Evolutionary conservation across 2,888 invertebrate genomes (phyloP), one percentile per base, ranked within the genome.

Genomic region (Leptinotarsa juncta): DNA sequence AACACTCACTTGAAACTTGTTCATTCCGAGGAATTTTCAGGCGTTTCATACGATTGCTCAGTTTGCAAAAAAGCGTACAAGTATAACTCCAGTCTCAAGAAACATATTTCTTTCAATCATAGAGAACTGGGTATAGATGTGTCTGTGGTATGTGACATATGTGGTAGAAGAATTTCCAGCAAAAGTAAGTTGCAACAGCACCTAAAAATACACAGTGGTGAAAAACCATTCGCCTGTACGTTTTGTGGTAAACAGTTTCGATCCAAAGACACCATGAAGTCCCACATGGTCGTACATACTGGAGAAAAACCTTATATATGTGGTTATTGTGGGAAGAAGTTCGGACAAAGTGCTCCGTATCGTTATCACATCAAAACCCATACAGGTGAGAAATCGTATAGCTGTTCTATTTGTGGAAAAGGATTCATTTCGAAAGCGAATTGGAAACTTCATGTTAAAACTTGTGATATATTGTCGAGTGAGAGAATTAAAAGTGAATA

Each of bases 361-460:
- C 82, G 70, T 1, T 79, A 80, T 18, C 85, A 85, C 72, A 74
- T 82, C 62, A 77, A 83, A 51, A 57, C 70, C 15, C 81, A 82
- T 67, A 81, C 76, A 7, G 81, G 81, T 0, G 79, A 82, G 72
- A 79, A 77, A 20, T 79, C 80, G 5, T 78, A 77, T 57, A 51
- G 49, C 5, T 80, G 74, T 42, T 50, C 48, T 53, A 73, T 77
- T 65, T 79, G 78, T 70, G 78, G 60, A 3, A 91, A 91, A 83
- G 91, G 90, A 18, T 92, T 91, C 86, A 78, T 77, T 55, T 77
- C 76, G 2, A 74, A 67, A 60, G 76, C 74, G 5, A 78, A 77
- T 32, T 72, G 77, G 75, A 76, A 70, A 50, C 70, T 73, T 5
- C 79, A 77, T 50, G 66, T 79, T 18, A 75, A 75, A 18, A 78